Base-by-base conservation (phyloP, 1,140 invertebrate genomes). In the Drosophila bocki region DNA sequence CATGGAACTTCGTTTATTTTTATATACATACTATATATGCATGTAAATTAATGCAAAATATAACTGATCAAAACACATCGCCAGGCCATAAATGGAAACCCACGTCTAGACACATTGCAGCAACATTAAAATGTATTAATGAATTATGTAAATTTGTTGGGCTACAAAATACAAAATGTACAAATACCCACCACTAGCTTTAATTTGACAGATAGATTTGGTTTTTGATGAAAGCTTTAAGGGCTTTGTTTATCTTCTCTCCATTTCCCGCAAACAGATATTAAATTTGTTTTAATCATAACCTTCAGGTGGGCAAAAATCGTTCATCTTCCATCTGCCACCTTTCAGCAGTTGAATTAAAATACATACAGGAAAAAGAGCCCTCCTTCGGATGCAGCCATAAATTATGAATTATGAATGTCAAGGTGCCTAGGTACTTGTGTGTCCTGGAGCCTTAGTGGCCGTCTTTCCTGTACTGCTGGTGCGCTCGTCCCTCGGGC, bases 351-450 rank as follows among this genome's bases (percentile, higher is more conserved):
- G 19, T 37, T 47, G 45, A 70, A 68, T 80, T 48, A 68, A 47
- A 64, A 44, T 56, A 63, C 54, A 50, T 80, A 68, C 71, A 62
- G 58, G 57, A 45, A 71, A 56, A 56, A 65, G 41, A 59, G 56
- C 50, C 35, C 65, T 70, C 33, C 26, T 39, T 54, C 37, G 72
- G 83, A 85, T 79, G 70, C 62, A 82, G 65, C 56, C 62, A 88
- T 88, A 90, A 88, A 90, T 88, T 84, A 88, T 88, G 62, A 84
- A 88, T 84, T 70, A 84, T 88, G 80, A 80, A 80, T 84, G 71
- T 67, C 74, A 78, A 86, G 83, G 80, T 85, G 82, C 58, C 56
- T 65, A 58, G 33, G 75, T 83, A 65, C 54, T 69, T 83, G 63
- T 71, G 57, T 82, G 62, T 57, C 56, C 48, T 45, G 37, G 53